Evolutionary conservation across 2,113 vertebrate species (phyloP).

Genomic region (Myotis brandtii): DNA sequence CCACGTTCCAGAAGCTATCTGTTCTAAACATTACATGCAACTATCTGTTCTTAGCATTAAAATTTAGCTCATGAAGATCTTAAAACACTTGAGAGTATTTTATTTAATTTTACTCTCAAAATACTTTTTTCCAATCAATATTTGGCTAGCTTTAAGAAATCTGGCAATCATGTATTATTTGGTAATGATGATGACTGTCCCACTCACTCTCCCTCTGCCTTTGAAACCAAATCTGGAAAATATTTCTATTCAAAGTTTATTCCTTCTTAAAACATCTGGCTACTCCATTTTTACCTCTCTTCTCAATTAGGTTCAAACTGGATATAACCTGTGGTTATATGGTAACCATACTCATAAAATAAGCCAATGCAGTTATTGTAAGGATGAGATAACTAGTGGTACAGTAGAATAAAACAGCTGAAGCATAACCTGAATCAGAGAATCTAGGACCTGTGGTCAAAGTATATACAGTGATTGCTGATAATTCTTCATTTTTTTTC

Average conservation of each 20-base stretch:
- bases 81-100: conserved; percentile 54
- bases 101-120: conserved; percentile 59
- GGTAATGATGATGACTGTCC: conserved; percentile 43
- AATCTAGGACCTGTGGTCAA: not conserved
- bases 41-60: conserved; percentile 77
- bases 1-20: conserved; percentile 67
- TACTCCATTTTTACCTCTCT: conserved; percentile 29
- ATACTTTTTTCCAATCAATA: conserved; percentile 60
- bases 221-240: conserved; percentile 67
- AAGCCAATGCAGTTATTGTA: not conserved
- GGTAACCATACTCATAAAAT: not conserved
- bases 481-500: not conserved
- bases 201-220: conserved; percentile 52
- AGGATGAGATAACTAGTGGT: not conserved
- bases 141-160: conserved; percentile 53
- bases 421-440: not conserved
- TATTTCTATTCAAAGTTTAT: conserved; percentile 42
- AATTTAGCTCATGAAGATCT: conserved; percentile 60
- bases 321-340: not conserved
- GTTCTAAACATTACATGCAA: conserved; percentile 73
- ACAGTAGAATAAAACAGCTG: not conserved
- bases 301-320: conserved; percentile 44
- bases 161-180: conserved; percentile 50
- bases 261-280: conserved; percentile 61
- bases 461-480: not conserved